Percentiles rank a stretch among this genome's conserved stretches.
phyloP scores from a whole-genome alignment of 2,888 invertebrate species.

The Ellobium chinense region DNA sequence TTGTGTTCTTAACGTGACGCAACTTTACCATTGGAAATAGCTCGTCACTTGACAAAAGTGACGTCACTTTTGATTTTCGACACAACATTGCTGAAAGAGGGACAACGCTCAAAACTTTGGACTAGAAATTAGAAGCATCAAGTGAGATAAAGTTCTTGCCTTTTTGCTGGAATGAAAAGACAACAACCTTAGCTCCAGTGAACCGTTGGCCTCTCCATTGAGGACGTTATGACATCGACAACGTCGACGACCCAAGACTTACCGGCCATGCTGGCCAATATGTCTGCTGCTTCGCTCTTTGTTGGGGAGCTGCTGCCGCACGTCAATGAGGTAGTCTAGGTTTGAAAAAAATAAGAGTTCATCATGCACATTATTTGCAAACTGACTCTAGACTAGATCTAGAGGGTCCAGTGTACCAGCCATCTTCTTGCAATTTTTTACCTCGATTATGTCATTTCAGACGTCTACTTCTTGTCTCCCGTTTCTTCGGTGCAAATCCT shows the following conservation, averaged over 20 bases:
- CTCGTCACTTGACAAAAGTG: constrained; percentile 22
- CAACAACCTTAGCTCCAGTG: constrained; percentile 37
- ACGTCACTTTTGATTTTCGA: constrained; percentile 39
- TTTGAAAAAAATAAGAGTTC: no score
- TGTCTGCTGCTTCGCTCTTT: constrained; percentile 48
- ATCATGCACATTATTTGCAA: no score
- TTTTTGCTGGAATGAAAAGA: constrained; percentile 44
- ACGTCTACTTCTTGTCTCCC: no score
- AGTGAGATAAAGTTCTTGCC: constrained; percentile 34
- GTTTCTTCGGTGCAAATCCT: no score
- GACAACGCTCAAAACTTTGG: constrained; percentile 47
- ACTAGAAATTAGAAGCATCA: constrained; percentile 26
- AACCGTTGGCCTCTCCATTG: constrained; percentile 39
- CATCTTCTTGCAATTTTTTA: no score
- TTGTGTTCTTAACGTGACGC: no score
- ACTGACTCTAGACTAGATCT: no score
- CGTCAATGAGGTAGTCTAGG: constrained; percentile 46
- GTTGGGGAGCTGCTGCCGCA: constrained; percentile 46
- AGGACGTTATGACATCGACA: constrained; percentile 44
- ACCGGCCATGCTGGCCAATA: constrained; percentile 41
- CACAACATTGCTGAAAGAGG: constrained; percentile 34
- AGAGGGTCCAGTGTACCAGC: no score
- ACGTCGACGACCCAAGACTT: constrained; percentile 42
- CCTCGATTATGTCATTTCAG: no score
- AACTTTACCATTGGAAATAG: constrained; percentile 10